phyloP scores from a whole-genome alignment of 2,113 vertebrate species.

The Hucho hucho region DNA sequence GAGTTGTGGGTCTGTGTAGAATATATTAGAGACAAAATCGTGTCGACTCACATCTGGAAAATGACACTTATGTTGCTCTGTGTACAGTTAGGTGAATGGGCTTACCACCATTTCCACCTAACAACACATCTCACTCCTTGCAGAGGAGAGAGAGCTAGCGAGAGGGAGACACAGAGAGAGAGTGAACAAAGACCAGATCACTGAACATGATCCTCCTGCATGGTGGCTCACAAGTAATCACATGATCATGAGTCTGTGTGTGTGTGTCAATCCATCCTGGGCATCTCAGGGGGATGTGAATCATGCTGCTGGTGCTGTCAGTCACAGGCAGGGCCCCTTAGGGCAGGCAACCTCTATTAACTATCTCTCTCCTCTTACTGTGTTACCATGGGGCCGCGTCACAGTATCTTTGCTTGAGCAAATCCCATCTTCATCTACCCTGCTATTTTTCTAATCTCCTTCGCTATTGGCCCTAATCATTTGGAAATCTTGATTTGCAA shows the following conservation, averaged over 20 bases:
- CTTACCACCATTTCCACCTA: not conserved
- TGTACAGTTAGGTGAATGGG: too few species aligned
- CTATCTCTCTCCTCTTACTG: slow-evolving; percentile 1
- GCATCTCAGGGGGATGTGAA: not conserved
- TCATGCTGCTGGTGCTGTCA: slow-evolving; percentile 2
- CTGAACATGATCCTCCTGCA: not conserved
- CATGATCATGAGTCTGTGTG: slow-evolving; percentile 1
- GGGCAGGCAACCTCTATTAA: slow-evolving; percentile 14
- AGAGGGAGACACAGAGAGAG: not conserved
- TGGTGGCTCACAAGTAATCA: not conserved
- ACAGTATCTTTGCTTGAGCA: not conserved
- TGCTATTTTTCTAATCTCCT: slow-evolving; percentile 7
- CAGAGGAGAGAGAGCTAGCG: not conserved
- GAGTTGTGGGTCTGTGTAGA: not conserved
- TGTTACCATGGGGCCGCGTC: not conserved
- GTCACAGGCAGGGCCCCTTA: slow-evolving; percentile 2
- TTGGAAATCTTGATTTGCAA: slow-evolving; percentile 39
- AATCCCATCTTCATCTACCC: not conserved
- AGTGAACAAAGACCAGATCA: not conserved
- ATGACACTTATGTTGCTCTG: too few species aligned
- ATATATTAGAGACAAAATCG: not conserved
- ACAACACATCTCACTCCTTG: not conserved
- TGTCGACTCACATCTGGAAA: too few species aligned
- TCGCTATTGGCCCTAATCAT: slow-evolving; percentile 29
- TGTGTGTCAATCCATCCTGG: slow-evolving; percentile 1